phyloP scores from a whole-genome alignment of 2,797 vertebrate species.

The Cuniculus paca region DNA sequence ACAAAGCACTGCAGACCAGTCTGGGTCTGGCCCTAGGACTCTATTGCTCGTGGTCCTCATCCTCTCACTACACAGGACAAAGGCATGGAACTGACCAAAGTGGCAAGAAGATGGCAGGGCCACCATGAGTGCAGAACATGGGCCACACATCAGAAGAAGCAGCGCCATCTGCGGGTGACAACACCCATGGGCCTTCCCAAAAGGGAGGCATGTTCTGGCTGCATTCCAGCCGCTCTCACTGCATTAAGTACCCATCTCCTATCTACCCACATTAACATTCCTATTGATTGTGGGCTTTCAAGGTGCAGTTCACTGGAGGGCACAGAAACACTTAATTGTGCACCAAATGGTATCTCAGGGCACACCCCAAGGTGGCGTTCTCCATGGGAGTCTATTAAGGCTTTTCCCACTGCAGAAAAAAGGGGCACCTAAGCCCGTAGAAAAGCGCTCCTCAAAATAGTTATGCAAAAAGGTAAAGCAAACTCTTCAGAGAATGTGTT shows the following conservation, averaged over 20 bases:
- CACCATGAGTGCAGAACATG: neutral
- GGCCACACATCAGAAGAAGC: neutral
- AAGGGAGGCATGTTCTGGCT: neutral
- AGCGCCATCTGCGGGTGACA: neutral
- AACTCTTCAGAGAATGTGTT: neutral
- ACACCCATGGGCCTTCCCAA: neutral
- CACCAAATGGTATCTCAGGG: neutral
- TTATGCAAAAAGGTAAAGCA: neutral
- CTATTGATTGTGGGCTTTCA: neutral
- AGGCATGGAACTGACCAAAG: neutral
- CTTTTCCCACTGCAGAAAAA: conserved; percentile 4
- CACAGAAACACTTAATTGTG: neutral
- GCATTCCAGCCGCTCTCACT: neutral
- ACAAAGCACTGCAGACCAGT: neutral
- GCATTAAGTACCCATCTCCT: neutral
- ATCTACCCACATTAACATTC: neutral
- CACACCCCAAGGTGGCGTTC: neutral
- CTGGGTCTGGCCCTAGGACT: neutral
- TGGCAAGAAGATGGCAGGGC: neutral
- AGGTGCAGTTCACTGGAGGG: neutral
- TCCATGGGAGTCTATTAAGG: neutral
- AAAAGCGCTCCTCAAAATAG: neutral
- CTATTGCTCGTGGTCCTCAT: neutral
- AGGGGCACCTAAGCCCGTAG: neutral
- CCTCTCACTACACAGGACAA: neutral